A percentile compares a stretch with the other conserved stretches of the same genome.
Evolutionary conservation across 2,113 vertebrate genomes (phyloP).

Genomic region (Octodon degus): DNA sequence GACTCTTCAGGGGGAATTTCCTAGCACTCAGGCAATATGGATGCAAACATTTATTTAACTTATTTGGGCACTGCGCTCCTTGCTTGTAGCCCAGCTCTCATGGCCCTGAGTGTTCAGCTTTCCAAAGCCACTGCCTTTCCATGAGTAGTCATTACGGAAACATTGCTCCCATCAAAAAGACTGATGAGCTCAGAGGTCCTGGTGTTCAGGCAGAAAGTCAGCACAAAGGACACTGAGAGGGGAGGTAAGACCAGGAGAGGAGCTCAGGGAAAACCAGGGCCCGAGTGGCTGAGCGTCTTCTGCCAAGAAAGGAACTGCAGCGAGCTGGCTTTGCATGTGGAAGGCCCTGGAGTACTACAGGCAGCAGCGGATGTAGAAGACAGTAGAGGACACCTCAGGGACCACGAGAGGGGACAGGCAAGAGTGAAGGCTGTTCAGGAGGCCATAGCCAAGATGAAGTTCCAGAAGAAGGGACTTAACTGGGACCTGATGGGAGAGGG

Average conservation of each 20-base stretch:
- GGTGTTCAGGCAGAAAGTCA: too few species aligned
- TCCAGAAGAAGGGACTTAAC: background rate
- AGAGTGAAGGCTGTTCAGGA: background rate
- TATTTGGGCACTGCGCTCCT: background rate
- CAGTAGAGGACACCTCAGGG: background rate
- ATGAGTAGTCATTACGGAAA: background rate
- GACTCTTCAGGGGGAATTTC: too few species aligned
- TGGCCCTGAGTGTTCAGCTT: background rate
- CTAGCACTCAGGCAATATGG: background rate
- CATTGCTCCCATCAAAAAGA: background rate
- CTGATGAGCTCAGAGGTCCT: fast-evolving
- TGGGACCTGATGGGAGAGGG: fast-evolving
- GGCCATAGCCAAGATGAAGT: background rate
- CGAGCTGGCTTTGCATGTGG: background rate
- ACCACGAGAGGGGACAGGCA: background rate
- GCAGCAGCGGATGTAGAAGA: background rate
- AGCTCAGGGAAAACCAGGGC: fast-evolving
- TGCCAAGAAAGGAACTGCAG: too few species aligned
- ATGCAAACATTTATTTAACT: background rate
- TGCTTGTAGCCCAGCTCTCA: background rate
- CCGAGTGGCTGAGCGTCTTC: fast-evolving
- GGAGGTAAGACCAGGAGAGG: background rate
- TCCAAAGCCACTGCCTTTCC: background rate
- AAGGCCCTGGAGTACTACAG: fast-evolving
- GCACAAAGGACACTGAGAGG: fast-evolving